Conservation (phyloP, 2,113 vertebrate genomes). For the Eolophus roseicapilla region DNA sequence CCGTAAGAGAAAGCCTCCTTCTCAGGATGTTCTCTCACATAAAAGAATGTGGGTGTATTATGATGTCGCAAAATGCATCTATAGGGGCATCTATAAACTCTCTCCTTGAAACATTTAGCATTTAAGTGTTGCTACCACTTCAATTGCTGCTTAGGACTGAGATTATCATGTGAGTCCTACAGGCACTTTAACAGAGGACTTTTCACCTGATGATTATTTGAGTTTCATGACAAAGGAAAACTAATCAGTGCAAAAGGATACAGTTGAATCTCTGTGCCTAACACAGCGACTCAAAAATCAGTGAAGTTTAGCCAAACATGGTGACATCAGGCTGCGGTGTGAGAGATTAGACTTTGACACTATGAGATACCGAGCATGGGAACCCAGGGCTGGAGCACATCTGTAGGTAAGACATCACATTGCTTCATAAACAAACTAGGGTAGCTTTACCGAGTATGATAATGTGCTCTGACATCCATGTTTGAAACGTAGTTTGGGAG, state of each 20-base stretch:
- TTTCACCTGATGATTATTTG: neutral
- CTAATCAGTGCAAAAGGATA: neutral
- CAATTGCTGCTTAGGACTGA: neutral
- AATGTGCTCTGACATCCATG: rapidly evolving
- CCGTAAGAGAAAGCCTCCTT: neutral
- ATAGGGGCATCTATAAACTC: neutral
- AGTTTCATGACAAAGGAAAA: neutral
- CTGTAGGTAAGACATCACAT: rapidly evolving
- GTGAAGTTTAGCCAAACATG: rapidly evolving
- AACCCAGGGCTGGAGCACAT: neutral
- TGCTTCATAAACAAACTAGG: neutral
- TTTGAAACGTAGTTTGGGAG: neutral
- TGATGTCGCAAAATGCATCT: neutral
- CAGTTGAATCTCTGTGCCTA: neutral
- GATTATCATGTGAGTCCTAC: neutral
- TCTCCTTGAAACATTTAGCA: neutral
- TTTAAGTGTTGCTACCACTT: neutral
- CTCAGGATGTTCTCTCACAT: neutral
- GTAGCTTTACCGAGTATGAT: neutral
- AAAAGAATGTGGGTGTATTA: neutral
- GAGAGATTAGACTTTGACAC: neutral
- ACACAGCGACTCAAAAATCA: neutral
- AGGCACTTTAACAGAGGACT: neutral
- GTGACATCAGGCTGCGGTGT: neutral
- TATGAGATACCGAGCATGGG: rapidly evolving